phyloP scores from a whole-genome alignment of 2,113 vertebrate species.

The Pontoporia blainvillei region DNA sequence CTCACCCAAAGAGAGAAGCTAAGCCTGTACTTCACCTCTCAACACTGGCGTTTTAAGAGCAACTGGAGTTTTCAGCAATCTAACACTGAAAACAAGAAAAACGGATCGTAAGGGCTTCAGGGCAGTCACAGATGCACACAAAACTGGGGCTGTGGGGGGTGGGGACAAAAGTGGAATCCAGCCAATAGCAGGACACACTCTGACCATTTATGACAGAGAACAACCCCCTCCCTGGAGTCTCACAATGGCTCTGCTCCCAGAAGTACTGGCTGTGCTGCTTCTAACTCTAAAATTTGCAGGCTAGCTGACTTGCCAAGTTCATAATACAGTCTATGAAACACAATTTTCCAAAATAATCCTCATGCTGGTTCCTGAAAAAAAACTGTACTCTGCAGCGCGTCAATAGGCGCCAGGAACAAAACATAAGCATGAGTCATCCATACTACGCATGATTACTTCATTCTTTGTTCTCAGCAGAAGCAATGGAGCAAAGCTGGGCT shows the following conservation, averaged over 20 bases:
- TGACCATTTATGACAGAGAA: too few species aligned
- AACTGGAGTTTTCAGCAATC: background rate
- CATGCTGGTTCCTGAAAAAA: background rate
- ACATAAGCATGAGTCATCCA: accelerated
- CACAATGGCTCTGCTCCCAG: background rate
- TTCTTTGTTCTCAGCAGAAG: background rate
- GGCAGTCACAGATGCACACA: too few species aligned
- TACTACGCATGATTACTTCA: accelerated
- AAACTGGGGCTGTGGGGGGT: background rate
- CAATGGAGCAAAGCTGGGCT: background rate
- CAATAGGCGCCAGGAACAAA: background rate
- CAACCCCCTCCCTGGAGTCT: background rate
- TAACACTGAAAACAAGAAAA: background rate
- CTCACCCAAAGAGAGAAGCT: background rate
- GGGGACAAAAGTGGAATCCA: too few species aligned
- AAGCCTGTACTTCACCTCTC: background rate
- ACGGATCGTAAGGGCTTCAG: background rate
- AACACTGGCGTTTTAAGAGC: background rate
- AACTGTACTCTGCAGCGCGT: accelerated
- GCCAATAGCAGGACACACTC: accelerated
- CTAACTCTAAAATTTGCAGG: background rate
- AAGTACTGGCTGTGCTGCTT: background rate
- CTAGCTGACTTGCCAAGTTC: background rate
- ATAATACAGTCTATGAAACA: background rate
- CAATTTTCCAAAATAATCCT: background rate